Evolutionary conservation across 2,888 invertebrate species (phyloP).

Genomic region (Mamestra brassicae): DNA sequence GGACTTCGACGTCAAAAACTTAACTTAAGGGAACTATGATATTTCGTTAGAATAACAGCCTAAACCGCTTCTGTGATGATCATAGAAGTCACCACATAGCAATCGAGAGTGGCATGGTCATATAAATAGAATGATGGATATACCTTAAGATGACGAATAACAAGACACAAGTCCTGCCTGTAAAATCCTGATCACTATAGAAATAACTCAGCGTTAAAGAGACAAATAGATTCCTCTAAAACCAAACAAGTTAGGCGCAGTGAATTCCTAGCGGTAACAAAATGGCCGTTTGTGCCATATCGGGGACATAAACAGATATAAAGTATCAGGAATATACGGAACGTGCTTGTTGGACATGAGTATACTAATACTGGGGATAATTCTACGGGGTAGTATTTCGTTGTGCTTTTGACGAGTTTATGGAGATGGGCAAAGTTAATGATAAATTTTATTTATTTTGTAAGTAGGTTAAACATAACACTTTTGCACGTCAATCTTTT

Average conservation of each 20-base stretch:
- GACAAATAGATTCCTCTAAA: constrained; percentile 43
- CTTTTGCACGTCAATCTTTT: no score
- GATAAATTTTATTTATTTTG: no score
- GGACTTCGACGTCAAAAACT: no score
- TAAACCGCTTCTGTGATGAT: not conserved
- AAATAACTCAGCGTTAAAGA: constrained; percentile 20
- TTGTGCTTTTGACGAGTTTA: not conserved
- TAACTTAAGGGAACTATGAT: no score
- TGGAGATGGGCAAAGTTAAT: not conserved
- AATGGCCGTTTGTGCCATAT: constrained; percentile 50
- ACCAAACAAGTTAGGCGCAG: constrained; percentile 27
- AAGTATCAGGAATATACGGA: constrained; percentile 21
- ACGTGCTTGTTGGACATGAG: constrained; percentile 18
- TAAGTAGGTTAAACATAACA: no score
- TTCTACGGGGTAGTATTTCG: not conserved
- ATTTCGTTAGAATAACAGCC: not conserved
- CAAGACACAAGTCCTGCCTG: not conserved
- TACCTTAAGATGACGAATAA: not conserved
- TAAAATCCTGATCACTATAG: not conserved
- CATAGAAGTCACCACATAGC: no score
- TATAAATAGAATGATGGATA: not conserved
- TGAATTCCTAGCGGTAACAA: constrained; percentile 48
- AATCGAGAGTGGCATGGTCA: no score
- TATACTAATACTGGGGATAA: constrained; percentile 10
- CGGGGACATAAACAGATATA: constrained; percentile 22